These are phyloP conservation scores for Parasteatoda tepidariorum DNA, from an alignment of 1,140 invertebrate species.

Conservation along the genomic window DNA sequence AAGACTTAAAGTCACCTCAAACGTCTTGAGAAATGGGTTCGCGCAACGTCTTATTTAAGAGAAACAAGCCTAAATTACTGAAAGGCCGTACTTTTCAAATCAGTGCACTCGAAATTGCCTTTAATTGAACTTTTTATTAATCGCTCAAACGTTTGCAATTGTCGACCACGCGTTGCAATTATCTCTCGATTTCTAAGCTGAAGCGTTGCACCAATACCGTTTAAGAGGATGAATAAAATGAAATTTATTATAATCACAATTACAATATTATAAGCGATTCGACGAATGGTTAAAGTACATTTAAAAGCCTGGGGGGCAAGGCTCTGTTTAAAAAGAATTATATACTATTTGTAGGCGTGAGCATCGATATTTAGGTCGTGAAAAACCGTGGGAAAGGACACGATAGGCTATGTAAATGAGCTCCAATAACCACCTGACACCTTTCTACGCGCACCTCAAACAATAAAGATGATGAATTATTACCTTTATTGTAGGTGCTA, in stretches of 20 bases:
- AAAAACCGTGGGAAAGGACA: conserved; percentile 49
- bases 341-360: conserved; percentile 43
- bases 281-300: not conserved
- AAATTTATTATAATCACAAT: not conserved
- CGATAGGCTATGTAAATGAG: conserved; percentile 44
- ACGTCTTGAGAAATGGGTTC: no score
- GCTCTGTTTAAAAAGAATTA: conserved; percentile 5
- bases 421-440: conserved; percentile 46
- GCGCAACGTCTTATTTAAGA: no score
- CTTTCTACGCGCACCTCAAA: conserved; percentile 34
- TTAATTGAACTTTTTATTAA: no score
- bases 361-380: conserved; percentile 21
- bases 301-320: not conserved
- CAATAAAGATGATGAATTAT: conserved; percentile 55
- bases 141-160: no score
- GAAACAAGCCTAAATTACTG: no score
- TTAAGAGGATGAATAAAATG: not conserved
- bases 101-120: no score
- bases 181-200: not conserved
- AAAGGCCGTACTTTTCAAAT: no score
- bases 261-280: not conserved
- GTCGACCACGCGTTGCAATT: not conserved
- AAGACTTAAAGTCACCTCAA: no score
- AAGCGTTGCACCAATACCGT: not conserved
- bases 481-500: conserved; percentile 40